Evolutionary conservation across 2,888 invertebrate species (phyloP).

Genomic region (Limnephilus lunatus): DNA sequence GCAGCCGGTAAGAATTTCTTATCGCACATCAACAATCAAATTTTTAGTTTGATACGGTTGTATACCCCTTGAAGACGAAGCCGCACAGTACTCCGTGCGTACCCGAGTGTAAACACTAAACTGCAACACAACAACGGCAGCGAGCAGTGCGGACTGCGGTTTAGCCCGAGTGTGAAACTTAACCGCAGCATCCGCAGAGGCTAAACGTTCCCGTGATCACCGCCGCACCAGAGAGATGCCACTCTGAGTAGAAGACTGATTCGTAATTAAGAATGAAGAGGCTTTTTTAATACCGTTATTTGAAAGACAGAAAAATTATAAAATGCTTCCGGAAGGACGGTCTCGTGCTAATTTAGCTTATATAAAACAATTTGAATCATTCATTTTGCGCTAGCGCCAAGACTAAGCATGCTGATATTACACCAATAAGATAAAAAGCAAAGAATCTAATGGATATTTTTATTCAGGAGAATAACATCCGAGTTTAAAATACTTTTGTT

Average conservation of each 20-base stretch:
- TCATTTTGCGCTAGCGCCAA: too few species aligned
- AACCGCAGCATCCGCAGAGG: constrained; percentile 58
- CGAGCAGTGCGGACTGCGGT: constrained; percentile 26
- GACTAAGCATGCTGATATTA: too few species aligned
- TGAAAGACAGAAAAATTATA: neutral
- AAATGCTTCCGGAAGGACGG: neutral
- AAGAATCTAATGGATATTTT: too few species aligned
- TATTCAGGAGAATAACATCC: too few species aligned
- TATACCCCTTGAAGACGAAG: constrained; percentile 1
- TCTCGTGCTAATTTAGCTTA: too few species aligned
- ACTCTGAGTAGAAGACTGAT: neutral
- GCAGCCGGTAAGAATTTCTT: too few species aligned
- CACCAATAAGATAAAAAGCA: too few species aligned
- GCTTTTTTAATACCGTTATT: neutral
- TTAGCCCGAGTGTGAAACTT: constrained; percentile 54
- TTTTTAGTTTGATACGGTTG: neutral
- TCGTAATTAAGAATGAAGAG: neutral
- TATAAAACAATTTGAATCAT: too few species aligned
- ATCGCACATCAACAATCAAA: neutral
- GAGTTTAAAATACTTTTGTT: too few species aligned
- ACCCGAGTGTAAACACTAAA: constrained; percentile 52
- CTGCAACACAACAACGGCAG: constrained; percentile 22
- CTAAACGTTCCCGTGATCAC: constrained; percentile 56
- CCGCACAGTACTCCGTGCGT: constrained; percentile 30
- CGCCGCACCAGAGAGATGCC: constrained; percentile 9